Evolutionary conservation across 1,140 invertebrate species (phyloP).

Genomic region (Subanguina moxae): DNA sequence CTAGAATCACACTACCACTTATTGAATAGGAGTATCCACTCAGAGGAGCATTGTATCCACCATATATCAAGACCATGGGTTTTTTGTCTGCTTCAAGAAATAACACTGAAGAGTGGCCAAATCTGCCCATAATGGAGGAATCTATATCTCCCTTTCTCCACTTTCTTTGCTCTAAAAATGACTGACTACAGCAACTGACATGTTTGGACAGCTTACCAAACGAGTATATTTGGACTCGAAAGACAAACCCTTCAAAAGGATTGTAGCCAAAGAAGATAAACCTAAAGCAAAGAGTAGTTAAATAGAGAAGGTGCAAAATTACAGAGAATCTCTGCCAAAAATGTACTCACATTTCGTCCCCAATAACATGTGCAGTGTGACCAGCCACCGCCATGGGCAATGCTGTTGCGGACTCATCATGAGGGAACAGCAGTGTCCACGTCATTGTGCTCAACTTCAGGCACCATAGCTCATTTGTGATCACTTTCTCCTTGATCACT

Average conservation of each 20-base stretch:
- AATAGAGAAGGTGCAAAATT: too few relatives aligned
- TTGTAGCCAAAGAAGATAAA: slow-evolving; percentile 55
- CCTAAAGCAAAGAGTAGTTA: not conserved
- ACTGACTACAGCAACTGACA: not conserved
- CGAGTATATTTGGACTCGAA: slow-evolving; percentile 53
- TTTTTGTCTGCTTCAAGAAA: slow-evolving; percentile 34
- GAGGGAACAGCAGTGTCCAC: slow-evolving; percentile 38
- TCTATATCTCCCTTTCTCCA: slow-evolving; percentile 44
- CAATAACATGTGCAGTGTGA: slow-evolving; percentile 57
- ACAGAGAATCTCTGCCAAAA: too few relatives aligned
- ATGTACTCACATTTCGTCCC: slow-evolving; percentile 54
- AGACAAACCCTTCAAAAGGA: slow-evolving; percentile 50
- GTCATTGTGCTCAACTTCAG: slow-evolving; percentile 38
- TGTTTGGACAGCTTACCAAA: slow-evolving; percentile 41
- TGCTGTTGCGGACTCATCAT: slow-evolving; percentile 23
- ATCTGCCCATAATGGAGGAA: slow-evolving; percentile 47
- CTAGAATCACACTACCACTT: slow-evolving; percentile 20
- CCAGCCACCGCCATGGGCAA: slow-evolving; percentile 53
- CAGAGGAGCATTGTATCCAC: slow-evolving; percentile 49
- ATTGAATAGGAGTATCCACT: slow-evolving; percentile 49
- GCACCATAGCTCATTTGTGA: slow-evolving; percentile 55
- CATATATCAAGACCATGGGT: slow-evolving; percentile 43
- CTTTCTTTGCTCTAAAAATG: slow-evolving; percentile 42
- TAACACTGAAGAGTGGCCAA: slow-evolving; percentile 52
- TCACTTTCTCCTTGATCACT: slow-evolving; percentile 37